Conservation (phyloP, 2,888 invertebrate species). For the Muscina levida region DNA sequence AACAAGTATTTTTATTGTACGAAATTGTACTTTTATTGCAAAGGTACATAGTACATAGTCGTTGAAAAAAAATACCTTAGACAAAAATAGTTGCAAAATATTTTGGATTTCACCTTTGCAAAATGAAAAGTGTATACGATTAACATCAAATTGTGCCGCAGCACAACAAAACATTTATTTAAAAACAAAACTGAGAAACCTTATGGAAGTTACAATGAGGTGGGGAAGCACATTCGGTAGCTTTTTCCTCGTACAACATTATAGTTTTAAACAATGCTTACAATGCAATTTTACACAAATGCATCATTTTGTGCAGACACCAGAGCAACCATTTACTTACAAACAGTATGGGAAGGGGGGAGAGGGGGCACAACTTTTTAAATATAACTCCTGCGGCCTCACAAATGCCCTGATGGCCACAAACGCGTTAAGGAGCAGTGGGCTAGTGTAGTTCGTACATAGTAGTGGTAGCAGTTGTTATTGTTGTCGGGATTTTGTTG, state of each 20-base stretch:
- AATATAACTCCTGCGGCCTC: no score
- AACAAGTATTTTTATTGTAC: no score
- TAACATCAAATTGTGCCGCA: conserved; percentile 37
- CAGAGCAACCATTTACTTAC: neutral
- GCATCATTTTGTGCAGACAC: conserved; percentile 42
- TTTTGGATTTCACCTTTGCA: no score
- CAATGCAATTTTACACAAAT: conserved; percentile 64
- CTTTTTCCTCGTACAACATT: conserved; percentile 42
- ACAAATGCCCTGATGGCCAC: neutral
- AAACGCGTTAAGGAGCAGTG: neutral
- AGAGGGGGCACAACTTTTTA: neutral
- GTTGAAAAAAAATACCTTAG: no score
- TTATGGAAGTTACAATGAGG: no score
- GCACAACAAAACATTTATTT: neutral
- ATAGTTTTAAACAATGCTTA: conserved; percentile 53
- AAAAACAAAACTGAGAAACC: conserved; percentile 24
- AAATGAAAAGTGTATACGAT: no score
- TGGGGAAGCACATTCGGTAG: conserved; percentile 44
- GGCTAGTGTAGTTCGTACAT: neutral
- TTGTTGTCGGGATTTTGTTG: no score
- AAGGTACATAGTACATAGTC: no score
- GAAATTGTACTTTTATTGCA: no score
- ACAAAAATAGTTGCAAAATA: no score
- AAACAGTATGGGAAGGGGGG: neutral
- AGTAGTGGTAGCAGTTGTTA: neutral